Percentiles rank a stretch among this genome's conserved stretches.
Evolutionary conservation across 2,113 vertebrate species (phyloP).

Genomic region (Gobius niger): DNA sequence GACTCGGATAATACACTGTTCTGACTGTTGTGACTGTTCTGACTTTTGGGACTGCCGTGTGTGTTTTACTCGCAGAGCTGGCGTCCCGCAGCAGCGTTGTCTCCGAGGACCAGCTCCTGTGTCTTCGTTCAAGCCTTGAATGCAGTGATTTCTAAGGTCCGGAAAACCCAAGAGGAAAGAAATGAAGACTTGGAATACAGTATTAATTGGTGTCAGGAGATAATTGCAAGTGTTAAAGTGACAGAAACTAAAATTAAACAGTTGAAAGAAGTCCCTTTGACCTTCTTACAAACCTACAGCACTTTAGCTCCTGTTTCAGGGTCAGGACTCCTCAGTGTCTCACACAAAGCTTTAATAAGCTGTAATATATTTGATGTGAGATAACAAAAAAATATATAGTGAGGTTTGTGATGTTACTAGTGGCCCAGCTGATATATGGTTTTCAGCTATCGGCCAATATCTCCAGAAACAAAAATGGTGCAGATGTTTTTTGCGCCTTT

Average conservation of each 20-base stretch:
- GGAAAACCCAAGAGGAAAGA: slow-evolving; percentile 24
- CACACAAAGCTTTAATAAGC: no score
- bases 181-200: slow-evolving; percentile 21
- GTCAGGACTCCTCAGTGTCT: neutral
- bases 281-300: slow-evolving; percentile 29
- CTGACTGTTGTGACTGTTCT: no score
- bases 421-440: no score
- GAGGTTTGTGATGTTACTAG: no score
- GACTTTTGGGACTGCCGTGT: no score
- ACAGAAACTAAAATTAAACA: neutral
- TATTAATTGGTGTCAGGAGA: slow-evolving; percentile 3
- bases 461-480: no score
- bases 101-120: slow-evolving; percentile 54
- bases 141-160: slow-evolving; percentile 32
- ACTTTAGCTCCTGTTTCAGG: neutral
- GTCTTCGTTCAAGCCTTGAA: slow-evolving; percentile 37
- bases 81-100: slow-evolving; percentile 40
- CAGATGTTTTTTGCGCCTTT: no score
- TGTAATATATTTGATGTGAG: no score
- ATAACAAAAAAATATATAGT: no score
- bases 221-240: slow-evolving; percentile 30
- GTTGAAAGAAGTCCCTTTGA: slow-evolving; percentile 20
- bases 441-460: no score
- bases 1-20: neutral
- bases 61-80: slow-evolving; percentile 51